Evolutionary conservation across 2,797 vertebrate genomes (phyloP), one percentile per base, ranked within the genome.

Genomic region (Gymnoscopelus braueri): DNA sequence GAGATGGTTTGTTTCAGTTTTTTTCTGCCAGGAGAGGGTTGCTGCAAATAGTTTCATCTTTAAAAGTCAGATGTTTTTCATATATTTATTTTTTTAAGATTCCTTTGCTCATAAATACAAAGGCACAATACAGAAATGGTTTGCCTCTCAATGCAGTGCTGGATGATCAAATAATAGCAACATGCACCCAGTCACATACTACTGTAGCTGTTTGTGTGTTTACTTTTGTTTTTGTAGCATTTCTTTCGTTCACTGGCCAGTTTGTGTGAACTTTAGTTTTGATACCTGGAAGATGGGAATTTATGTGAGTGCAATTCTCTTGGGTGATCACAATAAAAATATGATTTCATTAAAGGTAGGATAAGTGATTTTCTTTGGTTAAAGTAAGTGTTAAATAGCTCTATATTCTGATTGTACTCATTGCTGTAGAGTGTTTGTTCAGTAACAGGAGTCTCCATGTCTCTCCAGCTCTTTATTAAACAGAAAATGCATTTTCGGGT

Each of bases 101-200:
- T 9, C 3, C 35, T 35, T 2, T 60, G 49, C 70, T 77, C 72
- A 68, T 72, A 78, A 84, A 80, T 72, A 65, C 54, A 73, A 69
- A n/a, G 1, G 3, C 15, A 32, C 50, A 35, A 44, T 39, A 57
- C 44, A 63, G 75, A 75, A 69, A 63, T 54, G 35, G 53, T 48
- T 68, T 3, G 11, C 66, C 32, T 72, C 48, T 65, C 19, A 58
- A 55, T n/a, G 67, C 76, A 10, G 52, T 47, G 44, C 4, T 11
- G 39, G 11, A 60, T 24, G 65, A 69, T 69, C 12, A 57, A 60
- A 60, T 62, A 35, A 35, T 39, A 53, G 29, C 47, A 53, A 24
- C 32, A 62, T 54, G 47, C 60, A 5, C 56, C 23, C 12, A 50
- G 58, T 35, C 55, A 12, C 19, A 35, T 39, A 39, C 3, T 29